These are phyloP conservation scores for Thunnus maccoyii DNA, from an alignment of 2,113 vertebrate species.

Conservation along the genomic window DNA sequence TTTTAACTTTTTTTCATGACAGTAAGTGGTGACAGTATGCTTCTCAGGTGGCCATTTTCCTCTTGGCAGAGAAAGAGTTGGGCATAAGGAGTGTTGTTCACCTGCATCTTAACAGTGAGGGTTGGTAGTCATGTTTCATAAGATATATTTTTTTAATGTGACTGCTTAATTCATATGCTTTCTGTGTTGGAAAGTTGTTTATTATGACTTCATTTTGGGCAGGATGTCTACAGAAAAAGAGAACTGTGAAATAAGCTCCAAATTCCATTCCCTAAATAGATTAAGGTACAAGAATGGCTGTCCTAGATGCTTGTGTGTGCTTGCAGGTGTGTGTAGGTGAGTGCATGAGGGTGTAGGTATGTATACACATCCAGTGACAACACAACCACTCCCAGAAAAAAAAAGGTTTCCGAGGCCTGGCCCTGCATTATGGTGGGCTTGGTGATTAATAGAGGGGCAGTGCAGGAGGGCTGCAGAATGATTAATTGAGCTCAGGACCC, in stretches of 20 bases:
- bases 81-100: too few species aligned
- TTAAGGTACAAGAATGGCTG: neutral
- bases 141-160: neutral
- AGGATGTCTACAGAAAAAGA: neutral
- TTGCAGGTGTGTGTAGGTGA: neutral
- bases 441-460: slow-evolving; percentile 76
- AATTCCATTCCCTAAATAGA: neutral
- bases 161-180: neutral
- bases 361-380: slow-evolving; percentile 66
- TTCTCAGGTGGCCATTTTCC: too few species aligned
- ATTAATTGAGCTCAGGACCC: slow-evolving; percentile 86
- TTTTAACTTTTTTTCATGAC: too few species aligned
- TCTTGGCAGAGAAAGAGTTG: too few species aligned
- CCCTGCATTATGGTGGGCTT: slow-evolving; percentile 59
- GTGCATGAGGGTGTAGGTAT: slow-evolving; percentile 29
- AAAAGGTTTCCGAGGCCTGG: slow-evolving; percentile 48
- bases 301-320: neutral
- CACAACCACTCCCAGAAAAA: slow-evolving; percentile 60
- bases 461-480: slow-evolving; percentile 67
- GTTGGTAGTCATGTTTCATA: too few species aligned
- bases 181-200: neutral
- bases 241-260: neutral
- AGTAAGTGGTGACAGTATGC: too few species aligned
- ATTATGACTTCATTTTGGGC: neutral
- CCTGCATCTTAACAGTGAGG: too few species aligned